phyloP scores from a whole-genome alignment of 1,140 invertebrate species.

The Bombus sibiricus region DNA sequence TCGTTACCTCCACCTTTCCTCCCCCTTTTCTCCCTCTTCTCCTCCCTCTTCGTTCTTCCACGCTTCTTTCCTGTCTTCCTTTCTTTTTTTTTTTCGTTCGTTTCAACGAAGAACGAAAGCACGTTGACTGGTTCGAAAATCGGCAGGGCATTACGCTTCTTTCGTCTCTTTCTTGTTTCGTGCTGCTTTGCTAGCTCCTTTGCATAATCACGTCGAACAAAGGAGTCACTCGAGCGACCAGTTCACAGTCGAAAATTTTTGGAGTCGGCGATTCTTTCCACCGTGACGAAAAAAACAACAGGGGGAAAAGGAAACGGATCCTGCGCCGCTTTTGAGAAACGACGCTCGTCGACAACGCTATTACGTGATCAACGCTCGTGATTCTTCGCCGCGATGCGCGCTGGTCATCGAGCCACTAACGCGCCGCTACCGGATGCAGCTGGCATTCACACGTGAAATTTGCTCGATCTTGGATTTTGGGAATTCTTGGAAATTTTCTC shows the following conservation, averaged over 20 bases:
- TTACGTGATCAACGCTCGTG: conserved; percentile 12
- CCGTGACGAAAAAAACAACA: conserved; percentile 42
- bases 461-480: neutral
- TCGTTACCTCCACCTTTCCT: conserved; percentile 69
- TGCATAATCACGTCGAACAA: conserved; percentile 61
- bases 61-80: neutral
- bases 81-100: neutral
- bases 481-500: neutral
- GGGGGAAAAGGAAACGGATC: conserved; percentile 10
- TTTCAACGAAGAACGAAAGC: neutral
- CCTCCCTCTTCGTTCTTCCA: neutral
- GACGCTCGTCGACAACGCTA: neutral
- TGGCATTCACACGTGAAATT: too few relatives aligned
- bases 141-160: conserved; percentile 36
- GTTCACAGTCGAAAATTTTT: conserved; percentile 50
- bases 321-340: conserved; percentile 18
- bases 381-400: conserved; percentile 15
- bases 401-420: neutral
- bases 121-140: conserved; percentile 42
- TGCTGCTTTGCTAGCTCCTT: conserved; percentile 38
- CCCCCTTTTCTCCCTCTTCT: neutral
- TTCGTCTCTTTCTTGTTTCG: conserved; percentile 6
- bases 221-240: conserved; percentile 65
- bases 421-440: neutral
- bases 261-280: conserved; percentile 40